Conservation (phyloP, 2,797 vertebrate species). For the Molossus molossus region DNA sequence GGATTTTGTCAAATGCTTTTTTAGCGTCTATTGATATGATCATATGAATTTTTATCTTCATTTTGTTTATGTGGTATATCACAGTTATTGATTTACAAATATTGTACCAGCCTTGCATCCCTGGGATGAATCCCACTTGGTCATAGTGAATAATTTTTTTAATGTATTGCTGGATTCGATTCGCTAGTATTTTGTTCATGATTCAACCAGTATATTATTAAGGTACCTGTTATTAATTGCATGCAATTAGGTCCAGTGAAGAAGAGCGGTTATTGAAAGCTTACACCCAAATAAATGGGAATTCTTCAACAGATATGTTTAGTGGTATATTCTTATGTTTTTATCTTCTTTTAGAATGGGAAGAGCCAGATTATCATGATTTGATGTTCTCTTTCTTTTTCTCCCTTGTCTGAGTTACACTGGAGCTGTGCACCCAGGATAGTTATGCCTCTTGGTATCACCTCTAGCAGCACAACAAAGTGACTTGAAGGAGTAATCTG, state of each 20-base stretch:
- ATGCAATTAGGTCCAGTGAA: neutral
- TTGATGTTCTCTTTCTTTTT: neutral
- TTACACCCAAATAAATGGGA: neutral
- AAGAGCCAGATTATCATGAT: neutral
- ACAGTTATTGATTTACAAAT: too few relatives aligned
- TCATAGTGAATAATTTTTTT: too few relatives aligned
- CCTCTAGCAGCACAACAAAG: conserved; percentile 2
- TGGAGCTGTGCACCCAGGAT: neutral
- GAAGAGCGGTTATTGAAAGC: neutral
- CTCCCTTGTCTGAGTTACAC: neutral
- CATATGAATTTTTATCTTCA: too few relatives aligned
- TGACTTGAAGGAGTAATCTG: neutral
- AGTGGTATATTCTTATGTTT: neutral
- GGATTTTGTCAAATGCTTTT: too few relatives aligned
- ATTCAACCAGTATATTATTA: neutral
- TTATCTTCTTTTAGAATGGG: neutral
- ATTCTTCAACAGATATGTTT: conserved; percentile 23
- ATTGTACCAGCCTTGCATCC: too few relatives aligned
- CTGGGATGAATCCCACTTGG: too few relatives aligned
- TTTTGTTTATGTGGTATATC: too few relatives aligned
- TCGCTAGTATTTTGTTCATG: too few relatives aligned
- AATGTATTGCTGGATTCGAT: too few relatives aligned
- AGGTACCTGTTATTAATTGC: neutral
- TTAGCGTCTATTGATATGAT: too few relatives aligned
- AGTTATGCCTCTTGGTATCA: neutral